These are phyloP conservation scores for Hylomyscus alleni DNA, from an alignment of 2,797 vertebrate species.

Conservation along the genomic window DNA sequence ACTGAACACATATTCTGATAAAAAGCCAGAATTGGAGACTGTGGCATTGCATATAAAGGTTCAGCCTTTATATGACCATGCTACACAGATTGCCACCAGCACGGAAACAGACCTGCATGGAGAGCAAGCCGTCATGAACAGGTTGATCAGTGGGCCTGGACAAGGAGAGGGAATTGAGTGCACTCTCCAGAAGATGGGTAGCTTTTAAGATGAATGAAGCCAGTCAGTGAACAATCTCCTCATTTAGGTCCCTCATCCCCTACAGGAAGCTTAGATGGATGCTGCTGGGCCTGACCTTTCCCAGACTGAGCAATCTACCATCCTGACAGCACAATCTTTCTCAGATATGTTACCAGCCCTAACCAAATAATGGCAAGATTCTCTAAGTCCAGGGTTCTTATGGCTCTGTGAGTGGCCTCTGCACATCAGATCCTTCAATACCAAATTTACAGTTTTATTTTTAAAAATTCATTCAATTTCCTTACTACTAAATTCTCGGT, in stretches of 20 bases:
- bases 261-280: neutral
- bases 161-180: constrained; percentile 18
- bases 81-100: neutral
- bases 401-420: constrained; percentile 17
- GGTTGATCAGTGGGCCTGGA: neutral
- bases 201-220: constrained; percentile 25
- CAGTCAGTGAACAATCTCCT: neutral
- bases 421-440: neutral
- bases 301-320: neutral
- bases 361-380: neutral
- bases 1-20: constrained; percentile 36
- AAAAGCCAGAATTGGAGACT: constrained; percentile 55
- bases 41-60: neutral
- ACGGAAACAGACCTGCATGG: neutral
- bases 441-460: constrained; percentile 47
- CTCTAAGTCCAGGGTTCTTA: neutral
- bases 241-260: neutral
- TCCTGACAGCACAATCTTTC: neutral
- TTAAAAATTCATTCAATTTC: constrained; percentile 42
- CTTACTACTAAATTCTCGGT: constrained; percentile 20
- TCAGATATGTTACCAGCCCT: neutral
- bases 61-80: neutral
- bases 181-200: neutral
- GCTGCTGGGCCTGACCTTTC: neutral
- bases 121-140: constrained; percentile 32